phyloP scores from a whole-genome alignment of 2,113 vertebrate genomes.

The Apeltes quadracus region DNA sequence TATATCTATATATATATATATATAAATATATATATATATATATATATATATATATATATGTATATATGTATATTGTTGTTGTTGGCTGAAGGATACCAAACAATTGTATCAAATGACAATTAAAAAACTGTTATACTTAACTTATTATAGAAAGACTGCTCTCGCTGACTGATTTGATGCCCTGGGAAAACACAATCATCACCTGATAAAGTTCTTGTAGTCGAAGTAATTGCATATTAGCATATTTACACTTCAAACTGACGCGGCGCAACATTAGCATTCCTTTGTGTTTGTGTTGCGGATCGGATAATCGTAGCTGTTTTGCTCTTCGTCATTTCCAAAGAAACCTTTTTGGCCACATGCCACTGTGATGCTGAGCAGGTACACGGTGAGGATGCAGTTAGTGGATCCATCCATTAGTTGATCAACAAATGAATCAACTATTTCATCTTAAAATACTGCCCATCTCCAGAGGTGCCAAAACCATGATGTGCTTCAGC shows the following conservation, averaged over 20 bases:
- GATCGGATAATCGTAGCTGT: neutral
- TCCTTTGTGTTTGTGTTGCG: no score
- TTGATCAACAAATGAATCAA: neutral
- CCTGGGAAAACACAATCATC: neutral
- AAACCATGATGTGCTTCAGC: no score
- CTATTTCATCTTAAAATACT: neutral
- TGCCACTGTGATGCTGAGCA: neutral
- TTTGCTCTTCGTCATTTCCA: neutral
- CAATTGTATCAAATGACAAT: no score
- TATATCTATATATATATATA: no score
- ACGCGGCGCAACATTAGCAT: neutral
- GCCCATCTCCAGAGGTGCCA: no score
- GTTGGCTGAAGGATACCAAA: no score
- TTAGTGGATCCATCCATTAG: neutral
- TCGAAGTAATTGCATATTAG: neutral
- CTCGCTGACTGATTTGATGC: neutral
- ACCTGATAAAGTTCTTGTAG: neutral
- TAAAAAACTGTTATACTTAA: no score
- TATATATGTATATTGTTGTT: no score
- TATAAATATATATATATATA: no score
- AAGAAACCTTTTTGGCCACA: neutral
- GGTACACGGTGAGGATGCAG: neutral
- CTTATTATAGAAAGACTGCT: no score
- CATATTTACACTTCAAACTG: neutral
- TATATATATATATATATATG: no score